A percentile compares a stretch with the other conserved stretches of the same genome.
Evolutionary conservation across 2,888 invertebrate species (phyloP).

Genomic region (Tubulanus polymorphus): DNA sequence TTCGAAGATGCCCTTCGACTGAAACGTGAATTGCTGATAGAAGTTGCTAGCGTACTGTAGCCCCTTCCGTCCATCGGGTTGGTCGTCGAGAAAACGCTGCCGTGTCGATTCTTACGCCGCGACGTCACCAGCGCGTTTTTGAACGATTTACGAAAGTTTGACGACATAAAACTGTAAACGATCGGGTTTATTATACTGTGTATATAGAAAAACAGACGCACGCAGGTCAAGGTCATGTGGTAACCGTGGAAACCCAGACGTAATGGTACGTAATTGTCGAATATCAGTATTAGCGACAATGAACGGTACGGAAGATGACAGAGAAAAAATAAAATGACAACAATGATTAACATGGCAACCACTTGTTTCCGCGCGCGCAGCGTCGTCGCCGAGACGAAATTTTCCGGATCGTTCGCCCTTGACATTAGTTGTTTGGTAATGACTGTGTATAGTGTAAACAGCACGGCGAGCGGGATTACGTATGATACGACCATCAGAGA

Average conservation of each 20-base stretch:
- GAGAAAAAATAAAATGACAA: conserved; percentile 74
- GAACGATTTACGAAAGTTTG: conserved; percentile 70
- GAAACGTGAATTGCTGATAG: no score
- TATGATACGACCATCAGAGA: conserved; percentile 81
- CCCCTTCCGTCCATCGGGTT: no score
- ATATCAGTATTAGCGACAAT: conserved; percentile 80
- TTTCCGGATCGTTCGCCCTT: conserved; percentile 2
- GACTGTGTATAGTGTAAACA: conserved; percentile 72
- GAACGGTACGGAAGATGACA: conserved; percentile 86
- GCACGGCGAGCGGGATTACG: conserved; percentile 74
- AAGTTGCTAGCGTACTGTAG: no score
- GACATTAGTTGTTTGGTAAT: conserved; percentile 23
- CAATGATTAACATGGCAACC: conserved; percentile 32
- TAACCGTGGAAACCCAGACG: conserved; percentile 75
- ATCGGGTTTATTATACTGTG: conserved; percentile 91
- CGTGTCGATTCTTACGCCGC: no score
- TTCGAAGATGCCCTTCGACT: no score
- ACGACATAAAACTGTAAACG: conserved; percentile 85
- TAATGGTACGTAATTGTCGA: conserved; percentile 62
- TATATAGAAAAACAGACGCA: conserved; percentile 73
- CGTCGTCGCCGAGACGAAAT: not conserved
- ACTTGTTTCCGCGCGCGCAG: conserved; percentile 30
- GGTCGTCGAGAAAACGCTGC: no score
- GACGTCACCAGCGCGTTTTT: no score
- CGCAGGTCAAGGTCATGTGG: conserved; percentile 78